phyloP scores from a whole-genome alignment of 2,797 vertebrate genomes.

The Onychomys leucogaster region DNA sequence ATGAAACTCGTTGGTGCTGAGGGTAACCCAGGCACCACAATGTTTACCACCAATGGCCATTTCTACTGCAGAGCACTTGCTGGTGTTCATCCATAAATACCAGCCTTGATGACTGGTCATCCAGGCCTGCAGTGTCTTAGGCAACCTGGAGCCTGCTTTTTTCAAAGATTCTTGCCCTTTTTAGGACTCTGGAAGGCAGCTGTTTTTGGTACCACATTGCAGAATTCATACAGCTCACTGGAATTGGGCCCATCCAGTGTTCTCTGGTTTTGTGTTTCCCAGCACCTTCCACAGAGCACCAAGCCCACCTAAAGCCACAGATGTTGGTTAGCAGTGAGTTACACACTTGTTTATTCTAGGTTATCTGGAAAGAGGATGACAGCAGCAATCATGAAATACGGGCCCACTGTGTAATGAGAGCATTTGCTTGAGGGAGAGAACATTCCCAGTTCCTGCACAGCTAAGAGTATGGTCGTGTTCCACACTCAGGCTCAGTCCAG shows the following conservation, averaged over 20 bases:
- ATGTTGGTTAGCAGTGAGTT: background rate
- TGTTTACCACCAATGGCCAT: background rate
- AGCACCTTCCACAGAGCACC: background rate
- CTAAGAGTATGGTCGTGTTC: background rate
- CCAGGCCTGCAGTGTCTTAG: background rate
- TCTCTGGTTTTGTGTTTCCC: background rate
- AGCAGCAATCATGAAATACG: background rate
- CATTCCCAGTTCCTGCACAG: background rate
- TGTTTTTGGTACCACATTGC: background rate
- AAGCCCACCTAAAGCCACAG: background rate
- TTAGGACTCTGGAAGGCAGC: background rate
- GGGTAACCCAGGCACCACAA: accelerated
- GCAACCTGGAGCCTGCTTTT: background rate
- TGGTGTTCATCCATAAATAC: accelerated
- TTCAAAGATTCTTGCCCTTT: background rate
- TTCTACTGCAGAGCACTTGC: background rate
- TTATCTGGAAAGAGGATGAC: background rate
- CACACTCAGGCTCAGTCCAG: too few species aligned
- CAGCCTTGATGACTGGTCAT: background rate
- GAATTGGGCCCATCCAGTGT: background rate
- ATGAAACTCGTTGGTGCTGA: background rate
- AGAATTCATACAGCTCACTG: background rate
- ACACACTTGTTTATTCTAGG: background rate
- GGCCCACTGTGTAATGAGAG: background rate
- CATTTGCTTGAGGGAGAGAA: background rate